Evolutionary conservation across 35 echinoderm and acorn worm genomes (phyloP), one percentile per base, ranked within the genome.

Genomic region (Ophioderma brevispina): DNA sequence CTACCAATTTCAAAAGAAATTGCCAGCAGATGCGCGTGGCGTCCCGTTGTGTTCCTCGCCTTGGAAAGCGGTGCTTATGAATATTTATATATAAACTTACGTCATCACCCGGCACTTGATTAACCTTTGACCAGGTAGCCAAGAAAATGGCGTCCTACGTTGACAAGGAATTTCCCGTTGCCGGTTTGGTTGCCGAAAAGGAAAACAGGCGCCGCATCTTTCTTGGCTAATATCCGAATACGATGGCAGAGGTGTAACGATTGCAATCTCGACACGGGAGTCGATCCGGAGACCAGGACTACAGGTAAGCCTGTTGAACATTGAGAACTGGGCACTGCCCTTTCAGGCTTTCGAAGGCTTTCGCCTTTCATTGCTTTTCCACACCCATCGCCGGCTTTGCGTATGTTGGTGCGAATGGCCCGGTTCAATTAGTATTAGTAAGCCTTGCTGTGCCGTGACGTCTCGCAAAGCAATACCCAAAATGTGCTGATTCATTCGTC

Each of bases 261-360:
- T 99, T 37, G 97, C 97, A 0, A 95, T 99, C 55, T 99, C 5
- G 97, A 99, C 81, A 99, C 97, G 42, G 97, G 97, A 31, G 97
- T 99, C n/a, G 97, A 99, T 91, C 97, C 97, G 56, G 97, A 94
- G 35, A 94, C 93, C 97, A 28, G 97, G 97, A 84, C 87, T 99
- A 38, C 90, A 99, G 97, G 97, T 99, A 88, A 59, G 56, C 18
- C 75, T 77, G 34, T 5, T 35, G n/a, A 30, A 77, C 3, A 6
- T 77, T 30, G 25, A 10, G 4, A 31, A 31, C 75, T 77, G 75
- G 75, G 75, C 34, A 77, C n/a, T 77, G 4, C 75, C n/a, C n/a
- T 31, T n/a, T n/a, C n/a, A n/a, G n/a, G n/a, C n/a, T n/a, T n/a
- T n/a, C n/a, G n/a, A n/a, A n/a, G n/a, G n/a, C n/a, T n/a, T n/a